Evolutionary conservation across 2,113 vertebrate genomes (phyloP).

Genomic region (Dromiciops gliroides): DNA sequence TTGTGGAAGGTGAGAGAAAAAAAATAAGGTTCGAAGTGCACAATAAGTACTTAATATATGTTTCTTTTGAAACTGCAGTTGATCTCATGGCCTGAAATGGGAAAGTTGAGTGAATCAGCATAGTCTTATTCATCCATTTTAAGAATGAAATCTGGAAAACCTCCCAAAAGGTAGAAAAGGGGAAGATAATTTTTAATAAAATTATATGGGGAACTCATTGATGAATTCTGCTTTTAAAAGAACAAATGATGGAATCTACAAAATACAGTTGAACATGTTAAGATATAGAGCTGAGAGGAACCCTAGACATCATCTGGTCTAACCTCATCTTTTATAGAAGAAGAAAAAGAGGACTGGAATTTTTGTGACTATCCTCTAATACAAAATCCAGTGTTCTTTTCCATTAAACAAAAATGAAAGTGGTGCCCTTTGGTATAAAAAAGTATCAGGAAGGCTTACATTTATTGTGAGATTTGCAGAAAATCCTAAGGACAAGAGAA

Average conservation of each 20-base stretch:
- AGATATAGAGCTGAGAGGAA: neutral
- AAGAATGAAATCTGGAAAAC: neutral
- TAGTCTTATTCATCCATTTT: too few species aligned
- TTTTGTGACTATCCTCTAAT: neutral
- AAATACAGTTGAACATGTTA: neutral
- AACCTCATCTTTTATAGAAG: neutral
- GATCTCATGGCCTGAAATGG: neutral
- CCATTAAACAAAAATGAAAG: too few species aligned
- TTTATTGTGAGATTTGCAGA: too few species aligned
- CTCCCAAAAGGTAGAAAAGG: neutral
- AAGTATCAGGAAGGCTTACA: too few species aligned
- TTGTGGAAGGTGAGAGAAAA: neutral
- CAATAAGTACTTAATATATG: neutral
- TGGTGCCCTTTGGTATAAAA: too few species aligned
- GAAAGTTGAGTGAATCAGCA: too few species aligned
- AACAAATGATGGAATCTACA: neutral
- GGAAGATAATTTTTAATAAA: neutral
- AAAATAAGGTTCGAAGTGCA: neutral
- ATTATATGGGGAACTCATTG: neutral
- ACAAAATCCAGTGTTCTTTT: too few species aligned
- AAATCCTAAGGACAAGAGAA: too few species aligned
- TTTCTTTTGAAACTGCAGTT: neutral
- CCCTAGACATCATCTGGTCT: neutral
- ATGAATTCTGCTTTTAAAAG: neutral
- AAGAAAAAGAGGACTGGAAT: neutral